Evolutionary conservation across 2,888 invertebrate species (phyloP).

Genomic region (Allophyes oxyacanthae): DNA sequence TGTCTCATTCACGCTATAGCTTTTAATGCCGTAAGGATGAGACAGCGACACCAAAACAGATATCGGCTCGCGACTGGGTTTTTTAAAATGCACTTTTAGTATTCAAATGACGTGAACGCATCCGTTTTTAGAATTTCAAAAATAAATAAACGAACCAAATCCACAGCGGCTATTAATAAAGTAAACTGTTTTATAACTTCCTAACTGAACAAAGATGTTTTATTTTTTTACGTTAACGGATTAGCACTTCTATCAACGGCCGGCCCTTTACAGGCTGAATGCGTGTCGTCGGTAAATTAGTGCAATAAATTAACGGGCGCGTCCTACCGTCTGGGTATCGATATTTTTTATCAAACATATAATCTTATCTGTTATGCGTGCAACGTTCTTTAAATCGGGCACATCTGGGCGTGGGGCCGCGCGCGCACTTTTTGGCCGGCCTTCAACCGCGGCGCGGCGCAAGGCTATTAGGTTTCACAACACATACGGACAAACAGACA

Average conservation of each 20-base stretch:
- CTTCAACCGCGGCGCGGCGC: conserved; percentile 80
- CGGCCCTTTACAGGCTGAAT: conserved; percentile 52
- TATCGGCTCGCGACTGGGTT: conserved; percentile 63
- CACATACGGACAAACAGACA: conserved; percentile 73
- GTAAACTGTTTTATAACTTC: conserved; percentile 85
- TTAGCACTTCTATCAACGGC: conserved; percentile 56
- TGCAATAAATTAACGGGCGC: conserved; percentile 46
- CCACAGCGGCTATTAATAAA: conserved; percentile 75
- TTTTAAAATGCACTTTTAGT: conserved; percentile 81
- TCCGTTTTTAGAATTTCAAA: conserved; percentile 86
- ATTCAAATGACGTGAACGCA: conserved; percentile 86
- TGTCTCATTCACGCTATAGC: conserved; percentile 70
- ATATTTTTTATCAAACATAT: conserved; percentile 54
- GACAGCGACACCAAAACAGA: conserved; percentile 65
- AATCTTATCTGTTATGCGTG: conserved; percentile 72
- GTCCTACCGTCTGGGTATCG: conserved; percentile 47
- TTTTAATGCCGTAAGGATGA: conserved; percentile 56
- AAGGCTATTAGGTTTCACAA: conserved; percentile 85
- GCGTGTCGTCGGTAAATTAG: conserved; percentile 53
- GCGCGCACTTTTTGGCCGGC: conserved; percentile 77
- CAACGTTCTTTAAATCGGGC: conserved; percentile 71
- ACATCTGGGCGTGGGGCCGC: conserved; percentile 71
- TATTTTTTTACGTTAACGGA: conserved; percentile 53
- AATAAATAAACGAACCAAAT: conserved; percentile 77
- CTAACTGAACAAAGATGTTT: conserved; percentile 72